Evolutionary conservation across 1,140 invertebrate species (phyloP).

Genomic region (Brachionus angularis): DNA sequence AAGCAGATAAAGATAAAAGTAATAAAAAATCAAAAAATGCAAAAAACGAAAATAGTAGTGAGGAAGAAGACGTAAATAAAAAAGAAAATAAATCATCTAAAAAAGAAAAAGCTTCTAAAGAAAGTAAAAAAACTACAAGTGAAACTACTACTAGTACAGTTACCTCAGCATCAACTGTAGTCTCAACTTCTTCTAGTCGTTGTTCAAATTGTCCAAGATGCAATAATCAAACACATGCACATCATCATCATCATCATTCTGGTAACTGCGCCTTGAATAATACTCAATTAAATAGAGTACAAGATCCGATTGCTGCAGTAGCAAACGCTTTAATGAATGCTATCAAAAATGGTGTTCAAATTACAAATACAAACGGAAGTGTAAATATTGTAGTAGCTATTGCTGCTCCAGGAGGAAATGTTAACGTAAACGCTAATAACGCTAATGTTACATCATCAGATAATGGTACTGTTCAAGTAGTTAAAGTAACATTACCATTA

Average conservation of each 20-base stretch:
- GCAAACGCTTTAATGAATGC: conserved; percentile 4
- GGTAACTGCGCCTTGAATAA: background rate
- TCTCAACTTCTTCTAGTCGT: background rate
- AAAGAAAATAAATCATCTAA: background rate
- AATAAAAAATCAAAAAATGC: background rate
- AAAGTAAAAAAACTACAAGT: background rate
- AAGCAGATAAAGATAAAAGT: background rate
- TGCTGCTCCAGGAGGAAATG: conserved; percentile 11
- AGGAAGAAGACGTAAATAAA: background rate
- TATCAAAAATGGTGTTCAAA: conserved; percentile 4
- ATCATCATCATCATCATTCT: background rate
- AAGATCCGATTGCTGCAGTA: conserved; percentile 20
- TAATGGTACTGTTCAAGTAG: conserved; percentile 17
- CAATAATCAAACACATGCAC: background rate
- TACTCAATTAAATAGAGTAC: background rate
- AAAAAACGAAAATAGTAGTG: background rate
- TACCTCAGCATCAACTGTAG: background rate
- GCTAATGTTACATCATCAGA: conserved; percentile 17
- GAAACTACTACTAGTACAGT: no score
- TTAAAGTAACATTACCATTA: background rate
- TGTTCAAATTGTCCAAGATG: background rate
- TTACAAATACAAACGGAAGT: background rate
- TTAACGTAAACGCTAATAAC: background rate
- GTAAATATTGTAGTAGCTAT: conserved; percentile 23
- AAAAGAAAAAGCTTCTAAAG: background rate